These are phyloP conservation scores for Lypha dubia DNA, from an alignment of 2,888 invertebrate species.

Conservation along the genomic window DNA sequence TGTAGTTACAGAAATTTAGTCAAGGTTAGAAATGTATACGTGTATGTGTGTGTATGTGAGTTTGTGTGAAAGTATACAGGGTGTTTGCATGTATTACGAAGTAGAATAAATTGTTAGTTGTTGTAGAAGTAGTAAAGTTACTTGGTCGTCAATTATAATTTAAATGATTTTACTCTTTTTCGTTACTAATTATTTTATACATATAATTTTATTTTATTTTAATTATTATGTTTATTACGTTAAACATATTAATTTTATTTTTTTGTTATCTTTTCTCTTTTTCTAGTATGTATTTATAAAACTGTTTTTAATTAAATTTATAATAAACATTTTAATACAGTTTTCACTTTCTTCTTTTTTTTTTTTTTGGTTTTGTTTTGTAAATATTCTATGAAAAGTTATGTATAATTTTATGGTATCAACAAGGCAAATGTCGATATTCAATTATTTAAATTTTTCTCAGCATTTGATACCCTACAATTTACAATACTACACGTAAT, in stretches of 20 bases:
- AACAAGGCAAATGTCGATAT: conserved; percentile 74
- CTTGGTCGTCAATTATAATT: conserved; percentile 70
- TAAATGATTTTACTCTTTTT: conserved; percentile 42
- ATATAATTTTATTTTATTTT: too few species aligned
- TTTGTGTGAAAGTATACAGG: conserved; percentile 8
- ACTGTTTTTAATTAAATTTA: conserved; percentile 27
- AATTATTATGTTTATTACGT: conserved; percentile 30
- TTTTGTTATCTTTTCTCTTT: not conserved
- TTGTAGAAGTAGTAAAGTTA: conserved; percentile 64
- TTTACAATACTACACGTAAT: too few species aligned
- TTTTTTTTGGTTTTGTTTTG: too few species aligned
- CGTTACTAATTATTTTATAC: conserved; percentile 27
- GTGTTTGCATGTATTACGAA: conserved; percentile 59
- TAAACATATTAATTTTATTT: conserved; percentile 41
- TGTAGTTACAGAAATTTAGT: not conserved
- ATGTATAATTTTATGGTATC: conserved; percentile 69
- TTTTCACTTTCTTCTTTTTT: too few species aligned
- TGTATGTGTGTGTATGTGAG: conserved; percentile 3
- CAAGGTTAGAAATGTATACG: not conserved
- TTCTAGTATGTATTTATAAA: conserved; percentile 53
- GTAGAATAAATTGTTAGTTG: not conserved
- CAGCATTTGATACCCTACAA: conserved; percentile 2
- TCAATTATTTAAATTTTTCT: conserved; percentile 23
- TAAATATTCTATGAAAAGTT: conserved; percentile 53
- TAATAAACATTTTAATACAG: conserved; percentile 51